A percentile compares a stretch with the other conserved stretches of the same genome.
Conservation (phyloP, 2,888 invertebrate species). For the Aethes cnicana region DNA sequence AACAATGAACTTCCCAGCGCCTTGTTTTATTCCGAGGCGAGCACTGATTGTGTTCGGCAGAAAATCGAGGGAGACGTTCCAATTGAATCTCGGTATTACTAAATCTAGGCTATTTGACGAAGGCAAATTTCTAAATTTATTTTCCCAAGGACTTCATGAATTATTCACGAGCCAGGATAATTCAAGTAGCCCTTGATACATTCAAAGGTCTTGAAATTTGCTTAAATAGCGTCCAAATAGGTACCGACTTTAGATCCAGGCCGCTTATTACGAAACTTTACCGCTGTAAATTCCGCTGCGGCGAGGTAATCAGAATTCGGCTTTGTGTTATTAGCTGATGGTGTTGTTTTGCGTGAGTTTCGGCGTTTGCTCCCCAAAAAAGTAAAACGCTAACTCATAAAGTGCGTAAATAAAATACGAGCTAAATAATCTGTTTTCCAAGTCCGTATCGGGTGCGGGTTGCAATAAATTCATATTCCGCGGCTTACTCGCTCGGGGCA, state of each 20-base stretch:
- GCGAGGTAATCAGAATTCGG: neutral
- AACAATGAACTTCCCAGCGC: no score
- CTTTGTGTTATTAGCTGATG: neutral
- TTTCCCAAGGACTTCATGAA: constrained; percentile 1
- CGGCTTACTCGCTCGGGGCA: constrained; percentile 19
- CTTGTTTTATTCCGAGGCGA: constrained; percentile 4
- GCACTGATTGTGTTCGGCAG: neutral
- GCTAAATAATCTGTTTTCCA: constrained; percentile 32
- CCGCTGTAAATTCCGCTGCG: constrained; percentile 14
- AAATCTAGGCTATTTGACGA: neutral
- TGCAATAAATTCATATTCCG: constrained; percentile 35
- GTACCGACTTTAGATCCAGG: constrained; percentile 12
- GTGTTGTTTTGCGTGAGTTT: neutral
- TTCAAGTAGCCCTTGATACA: neutral
- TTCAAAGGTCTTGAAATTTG: constrained; percentile 12
- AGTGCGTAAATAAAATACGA: constrained; percentile 31
- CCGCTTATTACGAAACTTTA: constrained; percentile 18
- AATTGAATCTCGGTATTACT: constrained; percentile 6
- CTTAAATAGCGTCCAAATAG: constrained; percentile 4
- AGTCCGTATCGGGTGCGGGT: constrained; percentile 24
- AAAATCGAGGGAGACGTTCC: neutral
- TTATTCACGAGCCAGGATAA: constrained; percentile 12
- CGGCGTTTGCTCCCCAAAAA: constrained; percentile 1
- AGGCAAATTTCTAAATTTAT: constrained; percentile 2
- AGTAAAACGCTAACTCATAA: constrained; percentile 20